Evolutionary conservation across 23 tunicate genomes (phyloP), one percentile per base, ranked within the genome.

Genomic region (Styela plicata): DNA sequence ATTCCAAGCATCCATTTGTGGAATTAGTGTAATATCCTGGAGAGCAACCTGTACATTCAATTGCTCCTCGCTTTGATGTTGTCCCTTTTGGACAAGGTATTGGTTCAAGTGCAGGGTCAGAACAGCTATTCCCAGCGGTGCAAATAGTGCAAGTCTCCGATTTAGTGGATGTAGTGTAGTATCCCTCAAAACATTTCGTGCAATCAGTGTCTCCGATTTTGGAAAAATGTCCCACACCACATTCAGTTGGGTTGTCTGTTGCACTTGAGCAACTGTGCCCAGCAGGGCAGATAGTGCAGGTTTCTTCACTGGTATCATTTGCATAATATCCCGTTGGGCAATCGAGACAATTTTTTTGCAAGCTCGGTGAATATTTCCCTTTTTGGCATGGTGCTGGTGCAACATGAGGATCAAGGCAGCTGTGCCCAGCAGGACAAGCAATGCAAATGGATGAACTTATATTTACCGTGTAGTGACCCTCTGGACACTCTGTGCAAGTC

Each of bases 201-300:
- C 92, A 88, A 19, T 18, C 29, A 33, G 66, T 69, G 10, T 65
- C 27, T 2, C 84, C 79, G 1, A 73, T 37, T 21, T 22, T 5
- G 18, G 92, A 83, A 70, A 57, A 88, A 13, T 63, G 34, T 16
- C 92, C 92, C 7, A 37, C 28, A 0, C 13, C 78, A 52, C 92
- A 88, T 34, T 69, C 81, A 2, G 18, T 34, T 24, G 94, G 94
- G 30, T 2, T 31, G 16, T 24, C 33, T 31, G 69, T 17, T 3
- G 80, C 2, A 57, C 79, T 73, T 30, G 21, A 20, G 34, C 92
- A 88, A 21, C 86, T 33, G 34, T 28, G 34, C 17, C 96, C 96
- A 25, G 96, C 86, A 2, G 89, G 88, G 73, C 97, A 92, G 18
- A 36, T 36, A 30, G 21, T 23, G 37, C 97, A 92, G 2, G 34